Conservation (phyloP, 2,113 vertebrate genomes). For the Mystacornis crossleyi region DNA sequence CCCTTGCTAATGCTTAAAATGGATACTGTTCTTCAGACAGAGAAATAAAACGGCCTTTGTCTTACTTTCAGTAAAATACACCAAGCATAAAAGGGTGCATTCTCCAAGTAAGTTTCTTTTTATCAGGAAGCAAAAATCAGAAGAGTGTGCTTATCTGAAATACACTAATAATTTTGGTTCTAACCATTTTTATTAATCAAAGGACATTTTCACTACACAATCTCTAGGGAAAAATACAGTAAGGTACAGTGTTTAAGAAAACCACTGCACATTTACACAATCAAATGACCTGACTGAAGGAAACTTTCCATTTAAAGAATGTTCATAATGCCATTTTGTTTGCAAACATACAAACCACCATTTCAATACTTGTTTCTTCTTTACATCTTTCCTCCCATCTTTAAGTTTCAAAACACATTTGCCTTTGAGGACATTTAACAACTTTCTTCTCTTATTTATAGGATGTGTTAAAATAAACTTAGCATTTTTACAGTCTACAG, state of each 20-base stretch:
- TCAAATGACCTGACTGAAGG: neutral
- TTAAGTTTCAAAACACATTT: neutral
- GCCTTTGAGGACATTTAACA: neutral
- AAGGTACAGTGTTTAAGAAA: neutral
- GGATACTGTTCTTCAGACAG: neutral
- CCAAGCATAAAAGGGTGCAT: neutral
- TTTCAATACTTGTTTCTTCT: neutral
- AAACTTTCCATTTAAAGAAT: neutral
- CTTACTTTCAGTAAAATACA: neutral
- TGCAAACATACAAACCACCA: neutral
- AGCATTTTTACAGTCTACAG: neutral
- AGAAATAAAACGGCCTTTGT: neutral
- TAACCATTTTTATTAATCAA: neutral
- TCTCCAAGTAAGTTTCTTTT: neutral
- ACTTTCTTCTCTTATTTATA: neutral
- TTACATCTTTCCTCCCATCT: neutral
- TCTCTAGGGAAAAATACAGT: neutral
- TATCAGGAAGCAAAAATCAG: neutral
- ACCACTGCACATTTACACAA: neutral
- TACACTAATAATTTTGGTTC: neutral
- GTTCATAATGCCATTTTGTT: neutral
- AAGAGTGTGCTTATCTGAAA: neutral
- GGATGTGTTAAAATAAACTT: neutral
- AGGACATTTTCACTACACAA: neutral
- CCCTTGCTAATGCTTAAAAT: neutral